phyloP scores from a whole-genome alignment of 1,140 invertebrate species.

The Bombus picipes region DNA sequence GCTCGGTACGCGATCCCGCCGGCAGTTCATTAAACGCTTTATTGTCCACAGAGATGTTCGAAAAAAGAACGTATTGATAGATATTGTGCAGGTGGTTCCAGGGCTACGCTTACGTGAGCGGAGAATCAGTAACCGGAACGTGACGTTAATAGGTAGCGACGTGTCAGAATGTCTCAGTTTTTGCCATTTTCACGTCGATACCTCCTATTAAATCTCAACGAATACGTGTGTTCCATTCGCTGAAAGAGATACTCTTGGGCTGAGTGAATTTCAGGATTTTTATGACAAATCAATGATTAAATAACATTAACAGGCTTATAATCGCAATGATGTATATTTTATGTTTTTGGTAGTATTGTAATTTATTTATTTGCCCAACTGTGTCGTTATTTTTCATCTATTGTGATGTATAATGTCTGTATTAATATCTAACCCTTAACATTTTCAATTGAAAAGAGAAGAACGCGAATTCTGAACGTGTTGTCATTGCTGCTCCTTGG shows the following conservation, averaged over 20 bases:
- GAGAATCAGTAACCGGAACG: constrained; percentile 11
- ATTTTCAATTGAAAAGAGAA: too few species aligned
- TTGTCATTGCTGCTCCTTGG: too few species aligned
- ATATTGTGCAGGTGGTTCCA: constrained; percentile 25
- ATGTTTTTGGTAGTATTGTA: too few species aligned
- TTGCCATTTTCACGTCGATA: background rate
- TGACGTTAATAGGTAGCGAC: constrained; percentile 39
- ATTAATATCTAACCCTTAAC: too few species aligned
- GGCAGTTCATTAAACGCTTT: constrained; percentile 57
- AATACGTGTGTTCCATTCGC: background rate
- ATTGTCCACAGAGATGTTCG: constrained; percentile 43
- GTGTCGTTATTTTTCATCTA: too few species aligned
- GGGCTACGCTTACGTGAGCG: constrained; percentile 24
- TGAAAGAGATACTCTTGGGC: background rate
- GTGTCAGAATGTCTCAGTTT: constrained; percentile 31
- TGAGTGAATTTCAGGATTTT: background rate
- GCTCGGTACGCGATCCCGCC: constrained; percentile 26
- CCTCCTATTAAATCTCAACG: constrained; percentile 18
- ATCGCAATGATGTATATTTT: too few species aligned
- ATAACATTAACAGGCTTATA: background rate
- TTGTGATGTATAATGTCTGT: too few species aligned
- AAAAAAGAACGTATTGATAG: constrained; percentile 29
- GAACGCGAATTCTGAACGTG: too few species aligned
- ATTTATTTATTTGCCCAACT: too few species aligned
- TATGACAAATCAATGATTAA: background rate